Evolutionary conservation across 2,797 vertebrate species (phyloP), one percentile per base, ranked within the genome.

Genomic region (Gambusia yucatana): DNA sequence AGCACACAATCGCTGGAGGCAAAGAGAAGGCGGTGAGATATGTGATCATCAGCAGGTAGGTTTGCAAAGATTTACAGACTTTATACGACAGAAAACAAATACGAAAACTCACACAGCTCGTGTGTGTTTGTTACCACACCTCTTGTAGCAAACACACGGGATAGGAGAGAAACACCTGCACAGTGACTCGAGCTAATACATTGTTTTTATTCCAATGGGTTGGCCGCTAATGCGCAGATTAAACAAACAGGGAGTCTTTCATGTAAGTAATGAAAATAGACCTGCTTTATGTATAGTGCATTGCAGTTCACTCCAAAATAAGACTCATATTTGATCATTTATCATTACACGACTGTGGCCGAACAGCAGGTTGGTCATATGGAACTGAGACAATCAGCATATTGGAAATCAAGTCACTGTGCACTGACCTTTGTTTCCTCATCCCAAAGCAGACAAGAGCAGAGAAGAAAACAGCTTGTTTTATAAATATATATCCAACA

Each of bases 101-200:
- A 75, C 47, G 50, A 78, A 70, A 28, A 84, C 78, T 86, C 83
- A 83, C 86, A 84, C 0, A 46, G 85, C 74, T 78, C 30, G 74
- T 28, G 75, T 86, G 82, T n/a, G 20, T 93, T 93, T 93, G 89
- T 81, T 70, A 86, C 79, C 55, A 76, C 75, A 73, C 79, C 79
- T 84, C 84, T 72, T 65, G 85, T 65, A 85, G 84, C 92, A 94
- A 94, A 93, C 85, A 88, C 91, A 92, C 82, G 47, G 91, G 92
- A 93, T 86, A 89, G 82, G 87, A 91, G 88, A 89, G 86, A 91
- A 92, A 85, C 92, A 93, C 92, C 88, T 95, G 94, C 94, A 95
- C 78, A 71, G 93, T 93, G 92, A 94, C 93, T 94, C 88, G 88
- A 90, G 86, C 76, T 61, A 77, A 88, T 77, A 22, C 22, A 82